Base-by-base conservation (phyloP, 2,888 invertebrate species). In the Zonitis immaculata region DNA sequence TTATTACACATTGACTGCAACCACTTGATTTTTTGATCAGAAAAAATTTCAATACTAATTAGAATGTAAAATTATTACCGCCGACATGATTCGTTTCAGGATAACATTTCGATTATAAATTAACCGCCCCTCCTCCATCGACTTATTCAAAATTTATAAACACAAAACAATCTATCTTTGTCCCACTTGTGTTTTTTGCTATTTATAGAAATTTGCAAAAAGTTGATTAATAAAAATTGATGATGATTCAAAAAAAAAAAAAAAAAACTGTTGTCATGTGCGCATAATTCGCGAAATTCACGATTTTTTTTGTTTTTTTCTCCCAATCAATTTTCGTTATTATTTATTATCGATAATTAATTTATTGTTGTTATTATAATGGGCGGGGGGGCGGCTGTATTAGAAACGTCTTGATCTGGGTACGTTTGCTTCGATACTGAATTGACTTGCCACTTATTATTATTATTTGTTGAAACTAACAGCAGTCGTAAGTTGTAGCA, bases 321-420 rank as follows among this genome's bases (percentile, higher is more conserved):
- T 28, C n/a, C 9, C 4, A 28, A 28, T 27, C 12, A 30, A 30
- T 30, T 30, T 30, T 30, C n/a, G n/a, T 12, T 30, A n/a, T 4
- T 3, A n/a, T 30, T 12, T 30, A n/a, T n/a, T n/a, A n/a, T n/a
- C 3, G 6, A 8, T 30, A n/a, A 7, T n/a, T n/a, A 12, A 30
- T n/a, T 54, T 45, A 58, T 55, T 57, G 47, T 52, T 50, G 42
- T 55, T 57, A 26, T n/a, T 28, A 4, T 12, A 7, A 32, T 6
- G 4, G 6, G 14, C 16, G 35, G 16, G 11, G 16, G 39, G 9
- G 20, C 39, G 11, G 3, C 32, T 2, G 26, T 56, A 55, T 57
- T n/a, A n/a, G n/a, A n/a, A n/a, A 61, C 62, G 66, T 67, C 66
- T 67, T 62, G 64, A 66, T 69, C 67, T 67, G 64, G 52, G 59